phyloP scores from a whole-genome alignment of 2,113 vertebrate species.

The Arothron firmamentum region DNA sequence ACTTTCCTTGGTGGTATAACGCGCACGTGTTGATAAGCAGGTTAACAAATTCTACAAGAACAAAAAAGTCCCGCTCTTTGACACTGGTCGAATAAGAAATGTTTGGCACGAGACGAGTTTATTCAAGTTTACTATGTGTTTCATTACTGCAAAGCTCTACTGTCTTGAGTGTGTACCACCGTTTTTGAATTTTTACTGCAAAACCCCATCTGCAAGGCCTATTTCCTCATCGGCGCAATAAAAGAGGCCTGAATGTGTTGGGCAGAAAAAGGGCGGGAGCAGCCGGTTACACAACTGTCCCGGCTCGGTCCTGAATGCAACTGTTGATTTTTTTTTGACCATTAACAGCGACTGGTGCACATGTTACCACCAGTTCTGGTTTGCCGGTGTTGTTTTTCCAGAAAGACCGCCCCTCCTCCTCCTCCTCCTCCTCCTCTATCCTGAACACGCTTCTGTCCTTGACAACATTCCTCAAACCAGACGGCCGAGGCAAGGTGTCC shows the following conservation, averaged over 20 bases:
- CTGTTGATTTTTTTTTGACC: not conserved
- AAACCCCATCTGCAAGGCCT: constrained; percentile 23
- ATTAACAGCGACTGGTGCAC: not conserved
- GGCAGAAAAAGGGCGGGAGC: constrained; percentile 7
- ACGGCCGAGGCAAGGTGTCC: constrained; percentile 49
- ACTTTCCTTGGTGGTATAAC: constrained; percentile 14
- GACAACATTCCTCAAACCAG: constrained; percentile 65
- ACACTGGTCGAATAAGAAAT: constrained; percentile 6
- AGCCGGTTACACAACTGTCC: not conserved
- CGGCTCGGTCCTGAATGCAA: not conserved
- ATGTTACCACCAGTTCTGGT: not conserved
- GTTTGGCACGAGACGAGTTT: not conserved
- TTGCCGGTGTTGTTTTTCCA: constrained; percentile 34
- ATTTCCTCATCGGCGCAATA: constrained; percentile 21
- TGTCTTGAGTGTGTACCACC: constrained; percentile 5
- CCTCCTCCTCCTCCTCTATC: not conserved
- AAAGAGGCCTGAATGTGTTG: constrained; percentile 18
- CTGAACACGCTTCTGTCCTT: constrained; percentile 33
- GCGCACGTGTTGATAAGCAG: constrained; percentile 10
- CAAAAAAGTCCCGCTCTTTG: constrained; percentile 1
- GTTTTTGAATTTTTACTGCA: constrained; percentile 15
- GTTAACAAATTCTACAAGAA: constrained; percentile 6
- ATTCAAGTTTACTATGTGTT: constrained; percentile 18
- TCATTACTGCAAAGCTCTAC: constrained; percentile 15
- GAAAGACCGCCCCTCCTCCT: constrained; percentile 24